A percentile compares a stretch with the other conserved stretches of the same genome.
Evolutionary conservation across 1,140 invertebrate species (phyloP).

Genomic region (Anagrus nilaparvatae): DNA sequence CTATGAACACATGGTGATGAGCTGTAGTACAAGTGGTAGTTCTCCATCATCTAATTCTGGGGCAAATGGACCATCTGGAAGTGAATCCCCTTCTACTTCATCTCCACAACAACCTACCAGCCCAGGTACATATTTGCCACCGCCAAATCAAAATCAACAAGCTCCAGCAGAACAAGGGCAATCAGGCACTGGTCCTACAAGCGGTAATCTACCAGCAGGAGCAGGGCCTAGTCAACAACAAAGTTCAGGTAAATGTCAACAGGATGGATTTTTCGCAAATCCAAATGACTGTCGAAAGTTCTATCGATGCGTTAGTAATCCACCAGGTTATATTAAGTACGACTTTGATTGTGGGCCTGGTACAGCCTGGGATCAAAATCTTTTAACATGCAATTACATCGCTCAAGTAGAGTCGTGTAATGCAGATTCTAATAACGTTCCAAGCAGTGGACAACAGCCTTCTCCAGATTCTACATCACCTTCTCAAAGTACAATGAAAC

Average conservation of each 20-base stretch:
- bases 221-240: background rate
- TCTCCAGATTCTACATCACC: slow-evolving; percentile 14
- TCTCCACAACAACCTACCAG: background rate
- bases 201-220: background rate
- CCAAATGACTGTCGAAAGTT: slow-evolving; percentile 49
- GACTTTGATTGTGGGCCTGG: slow-evolving; percentile 36
- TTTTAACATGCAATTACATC: slow-evolving; percentile 37
- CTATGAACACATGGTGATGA: slow-evolving; percentile 39
- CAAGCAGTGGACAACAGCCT: slow-evolving; percentile 5
- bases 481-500: slow-evolving; percentile 7
- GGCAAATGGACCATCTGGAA: no score
- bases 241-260: slow-evolving; percentile 8
- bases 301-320: slow-evolving; percentile 44
- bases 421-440: slow-evolving; percentile 15
- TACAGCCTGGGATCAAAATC: slow-evolving; percentile 39
- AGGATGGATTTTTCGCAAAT: slow-evolving; percentile 48
- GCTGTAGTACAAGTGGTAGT: slow-evolving; percentile 23
- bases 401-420: slow-evolving; percentile 27
- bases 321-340: slow-evolving; percentile 35
- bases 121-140: background rate
- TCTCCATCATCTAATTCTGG: no score
- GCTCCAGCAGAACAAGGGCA: background rate
- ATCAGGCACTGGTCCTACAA: background rate
- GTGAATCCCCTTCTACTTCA: background rate
- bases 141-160: background rate